Conservation (phyloP, 1,140 invertebrate species). For the Drosophila tsacasi region DNA sequence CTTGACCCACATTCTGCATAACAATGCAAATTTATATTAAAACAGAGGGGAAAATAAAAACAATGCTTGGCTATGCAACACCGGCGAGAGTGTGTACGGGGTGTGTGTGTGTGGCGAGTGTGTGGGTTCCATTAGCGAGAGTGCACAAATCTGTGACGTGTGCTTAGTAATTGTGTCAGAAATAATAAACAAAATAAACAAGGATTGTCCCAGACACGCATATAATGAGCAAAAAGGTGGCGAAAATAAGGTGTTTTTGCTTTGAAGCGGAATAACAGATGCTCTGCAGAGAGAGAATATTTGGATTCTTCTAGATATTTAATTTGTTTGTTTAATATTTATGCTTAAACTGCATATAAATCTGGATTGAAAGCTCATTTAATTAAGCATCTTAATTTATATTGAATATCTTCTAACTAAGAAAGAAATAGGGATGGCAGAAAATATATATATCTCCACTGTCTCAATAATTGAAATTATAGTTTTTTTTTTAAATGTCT, state of each 20-base stretch:
- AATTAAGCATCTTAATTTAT: too few relatives aligned
- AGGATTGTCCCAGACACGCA: slow-evolving; percentile 46
- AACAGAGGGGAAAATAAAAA: slow-evolving; percentile 56
- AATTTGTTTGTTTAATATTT: background rate
- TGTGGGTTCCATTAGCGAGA: slow-evolving; percentile 63
- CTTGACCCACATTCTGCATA: slow-evolving; percentile 73
- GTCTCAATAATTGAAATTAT: too few relatives aligned
- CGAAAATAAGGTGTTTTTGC: slow-evolving; percentile 6
- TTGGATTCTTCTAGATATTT: background rate
- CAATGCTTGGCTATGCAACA: slow-evolving; percentile 52
- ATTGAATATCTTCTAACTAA: too few relatives aligned
- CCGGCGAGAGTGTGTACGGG: slow-evolving; percentile 4
- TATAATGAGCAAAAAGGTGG: slow-evolving; percentile 59
- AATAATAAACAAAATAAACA: slow-evolving; percentile 57
- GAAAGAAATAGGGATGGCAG: too few relatives aligned
- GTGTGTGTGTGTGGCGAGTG: slow-evolving; percentile 9
- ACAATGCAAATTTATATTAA: slow-evolving; percentile 76
- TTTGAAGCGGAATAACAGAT: background rate
- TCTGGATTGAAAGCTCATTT: too few relatives aligned
- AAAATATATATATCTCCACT: too few relatives aligned
- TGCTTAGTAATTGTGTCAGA: slow-evolving; percentile 78
- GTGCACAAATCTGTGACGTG: slow-evolving; percentile 71
- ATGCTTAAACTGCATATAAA: too few relatives aligned
- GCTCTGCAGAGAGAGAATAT: slow-evolving; percentile 9
- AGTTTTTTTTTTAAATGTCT: too few relatives aligned